Evolutionary conservation across 2,797 vertebrate genomes (phyloP), one percentile per base, ranked within the genome.

Genomic region (Macrochelys suwanniensis): DNA sequence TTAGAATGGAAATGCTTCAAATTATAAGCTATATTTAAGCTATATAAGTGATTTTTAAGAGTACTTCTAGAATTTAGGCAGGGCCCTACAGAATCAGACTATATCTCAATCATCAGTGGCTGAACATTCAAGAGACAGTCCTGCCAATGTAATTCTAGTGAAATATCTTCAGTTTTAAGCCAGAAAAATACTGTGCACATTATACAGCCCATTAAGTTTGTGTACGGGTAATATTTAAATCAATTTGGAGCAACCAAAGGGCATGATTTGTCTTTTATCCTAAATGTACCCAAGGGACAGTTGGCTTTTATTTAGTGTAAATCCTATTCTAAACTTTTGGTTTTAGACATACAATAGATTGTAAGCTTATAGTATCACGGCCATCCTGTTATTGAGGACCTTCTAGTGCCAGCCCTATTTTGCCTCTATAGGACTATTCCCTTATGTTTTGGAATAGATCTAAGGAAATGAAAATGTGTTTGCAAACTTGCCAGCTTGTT

Each of bases 71-170:
- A 91, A 82, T 2, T 78, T 61, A 9, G 37, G 26, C 16, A 57
- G 85, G 51, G 9, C 49, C 10, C 45, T 74, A 42, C 0, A 49
- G 11, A 84, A 17, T n/a, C 47, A 6, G 2, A 80, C 4, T 13
- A 80, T 28, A 45, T 53, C n/a, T 89, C 85, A 78, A 12, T 45
- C n/a, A 23, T 28, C 5, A 88, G 59, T n/a, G 57, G 87, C 4
- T 1, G 5, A 89, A 37, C 54, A 87, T 25, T 53, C 15, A 42
- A 28, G 74, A 7, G 77, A 45, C 1, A 80, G 21, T 37, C n/a
- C 31, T 37, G 23, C 7, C 6, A 80, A 85, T 0, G 2, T 45
- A 15, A 93, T 87, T 65, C 82, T 47, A n/a, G 1, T 87, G 33
- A 4, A 87, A 2, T 23, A 54, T 8, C 23, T 71, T 90, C 2